Evolutionary conservation across 1,140 invertebrate species (phyloP).

Genomic region (Tetragonula clypearis): DNA sequence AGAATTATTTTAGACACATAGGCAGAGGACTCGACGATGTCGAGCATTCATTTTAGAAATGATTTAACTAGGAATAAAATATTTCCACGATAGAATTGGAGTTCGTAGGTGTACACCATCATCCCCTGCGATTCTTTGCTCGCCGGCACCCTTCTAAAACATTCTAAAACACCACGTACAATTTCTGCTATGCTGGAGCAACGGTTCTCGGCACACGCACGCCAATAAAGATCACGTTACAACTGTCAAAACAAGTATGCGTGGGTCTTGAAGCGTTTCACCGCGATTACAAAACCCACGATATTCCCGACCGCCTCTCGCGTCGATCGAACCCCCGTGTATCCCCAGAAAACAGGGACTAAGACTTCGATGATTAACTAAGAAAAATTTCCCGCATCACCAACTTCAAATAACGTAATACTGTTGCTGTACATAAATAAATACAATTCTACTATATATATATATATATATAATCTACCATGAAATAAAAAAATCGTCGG

Average conservation of each 20-base stretch:
- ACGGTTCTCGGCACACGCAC: background rate
- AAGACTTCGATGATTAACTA: background rate
- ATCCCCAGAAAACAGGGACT: too few species aligned
- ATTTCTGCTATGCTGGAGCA: constrained; percentile 11
- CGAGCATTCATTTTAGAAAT: too few species aligned
- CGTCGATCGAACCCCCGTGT: background rate
- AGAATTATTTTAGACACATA: too few species aligned
- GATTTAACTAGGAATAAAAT: too few species aligned
- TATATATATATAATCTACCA: too few species aligned
- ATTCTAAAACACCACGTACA: too few species aligned
- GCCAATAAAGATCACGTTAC: constrained; percentile 36
- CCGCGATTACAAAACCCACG: constrained; percentile 1
- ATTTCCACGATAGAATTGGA: too few species aligned
- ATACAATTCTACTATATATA: too few species aligned
- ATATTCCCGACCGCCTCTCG: background rate
- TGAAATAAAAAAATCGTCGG: too few species aligned
- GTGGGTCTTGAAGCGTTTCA: constrained; percentile 25
- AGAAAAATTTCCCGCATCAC: background rate
- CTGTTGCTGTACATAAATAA: too few species aligned
- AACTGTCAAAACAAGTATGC: constrained; percentile 38
- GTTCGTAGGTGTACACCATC: background rate
- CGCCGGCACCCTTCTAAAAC: background rate
- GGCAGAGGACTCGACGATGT: too few species aligned
- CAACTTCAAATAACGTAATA: too few species aligned
- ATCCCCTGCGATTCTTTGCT: background rate